These are phyloP conservation scores for Lagocephalus sceleratus DNA, from an alignment of 2,797 vertebrate species.

Conservation along the genomic window DNA sequence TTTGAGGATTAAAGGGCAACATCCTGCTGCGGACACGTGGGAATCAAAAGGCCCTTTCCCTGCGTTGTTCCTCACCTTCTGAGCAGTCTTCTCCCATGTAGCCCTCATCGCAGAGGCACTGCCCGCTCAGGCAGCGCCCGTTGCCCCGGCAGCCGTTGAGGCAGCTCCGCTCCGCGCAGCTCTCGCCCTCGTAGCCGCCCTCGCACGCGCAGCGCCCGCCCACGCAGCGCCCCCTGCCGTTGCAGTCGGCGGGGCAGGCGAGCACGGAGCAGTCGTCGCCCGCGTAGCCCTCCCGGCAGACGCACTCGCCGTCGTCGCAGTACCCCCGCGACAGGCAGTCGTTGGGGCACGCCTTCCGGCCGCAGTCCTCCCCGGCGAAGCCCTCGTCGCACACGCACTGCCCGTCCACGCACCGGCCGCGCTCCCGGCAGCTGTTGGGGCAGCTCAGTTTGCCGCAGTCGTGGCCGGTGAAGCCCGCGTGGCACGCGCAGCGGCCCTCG, in stretches of 20 bases:
- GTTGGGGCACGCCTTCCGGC: conserved; percentile 77
- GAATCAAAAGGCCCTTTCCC: conserved; percentile 24
- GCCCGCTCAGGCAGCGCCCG: conserved; percentile 69
- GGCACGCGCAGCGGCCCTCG: conserved; percentile 79
- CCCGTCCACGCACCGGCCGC: conserved; percentile 80
- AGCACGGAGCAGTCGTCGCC: conserved; percentile 82
- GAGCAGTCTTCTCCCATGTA: conserved; percentile 84
- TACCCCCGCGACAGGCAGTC: conserved; percentile 79
- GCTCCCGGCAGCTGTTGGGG: conserved; percentile 76
- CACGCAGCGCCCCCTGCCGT: conserved; percentile 78
- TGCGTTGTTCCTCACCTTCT: conserved; percentile 62
- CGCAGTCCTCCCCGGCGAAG: conserved; percentile 81
- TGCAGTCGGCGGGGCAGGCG: conserved; percentile 80
- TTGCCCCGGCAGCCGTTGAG: conserved; percentile 75
- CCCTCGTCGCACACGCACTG: conserved; percentile 84
- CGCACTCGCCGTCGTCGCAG: conserved; percentile 74
- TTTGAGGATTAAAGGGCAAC: conserved; percentile 38
- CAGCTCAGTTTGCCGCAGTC: conserved; percentile 85
- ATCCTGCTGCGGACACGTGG: conserved; percentile 38
- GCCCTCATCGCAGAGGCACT: conserved; percentile 82
- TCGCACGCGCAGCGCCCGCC: conserved; percentile 83
- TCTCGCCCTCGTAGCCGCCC: conserved; percentile 76
- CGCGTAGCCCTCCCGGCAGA: conserved; percentile 76
- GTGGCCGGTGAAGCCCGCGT: conserved; percentile 68
- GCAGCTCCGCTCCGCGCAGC: conserved; percentile 78